Evolutionary conservation across 2,113 vertebrate genomes (phyloP).

Genomic region (Dissostichus mawsoni): DNA sequence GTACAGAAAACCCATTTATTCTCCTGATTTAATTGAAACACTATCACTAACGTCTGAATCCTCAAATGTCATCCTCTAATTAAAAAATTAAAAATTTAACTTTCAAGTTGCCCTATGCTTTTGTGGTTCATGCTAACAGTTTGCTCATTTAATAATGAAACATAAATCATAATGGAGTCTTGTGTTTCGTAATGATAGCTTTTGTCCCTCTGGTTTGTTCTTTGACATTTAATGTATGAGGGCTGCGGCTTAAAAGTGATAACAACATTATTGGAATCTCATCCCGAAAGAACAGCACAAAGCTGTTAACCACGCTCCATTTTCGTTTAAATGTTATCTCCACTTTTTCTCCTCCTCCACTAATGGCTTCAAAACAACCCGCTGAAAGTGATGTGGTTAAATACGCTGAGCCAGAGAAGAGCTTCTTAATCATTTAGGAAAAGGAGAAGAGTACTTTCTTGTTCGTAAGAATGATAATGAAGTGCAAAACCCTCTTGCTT

Average conservation of each 20-base stretch:
- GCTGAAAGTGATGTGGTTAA: conserved; percentile 35
- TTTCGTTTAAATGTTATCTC: conserved; percentile 51
- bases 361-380: conserved; percentile 68
- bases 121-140: conserved; percentile 26
- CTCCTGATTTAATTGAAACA: background rate
- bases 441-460: conserved; percentile 56
- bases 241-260: conserved; percentile 1
- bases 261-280: conserved; percentile 4
- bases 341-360: conserved; percentile 43
- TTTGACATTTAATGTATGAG: conserved; percentile 37
- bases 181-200: conserved; percentile 42
- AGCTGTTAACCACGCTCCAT: conserved; percentile 14
- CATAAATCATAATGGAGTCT: conserved; percentile 32
- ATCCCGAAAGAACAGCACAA: background rate
- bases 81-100: conserved; percentile 13
- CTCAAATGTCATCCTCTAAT: conserved; percentile 3
- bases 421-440: conserved; percentile 67
- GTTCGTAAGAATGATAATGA: conserved; percentile 73
- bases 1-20: background rate
- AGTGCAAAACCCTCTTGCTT: conserved; percentile 64
- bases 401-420: conserved; percentile 55
- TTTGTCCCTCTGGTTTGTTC: conserved; percentile 39
- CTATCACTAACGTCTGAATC: background rate
- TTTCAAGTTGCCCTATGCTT: conserved; percentile 10
- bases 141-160: conserved; percentile 54